These are phyloP conservation scores for Lamproptera curius DNA, from an alignment of 2,888 invertebrate species.

Conservation along the genomic window DNA sequence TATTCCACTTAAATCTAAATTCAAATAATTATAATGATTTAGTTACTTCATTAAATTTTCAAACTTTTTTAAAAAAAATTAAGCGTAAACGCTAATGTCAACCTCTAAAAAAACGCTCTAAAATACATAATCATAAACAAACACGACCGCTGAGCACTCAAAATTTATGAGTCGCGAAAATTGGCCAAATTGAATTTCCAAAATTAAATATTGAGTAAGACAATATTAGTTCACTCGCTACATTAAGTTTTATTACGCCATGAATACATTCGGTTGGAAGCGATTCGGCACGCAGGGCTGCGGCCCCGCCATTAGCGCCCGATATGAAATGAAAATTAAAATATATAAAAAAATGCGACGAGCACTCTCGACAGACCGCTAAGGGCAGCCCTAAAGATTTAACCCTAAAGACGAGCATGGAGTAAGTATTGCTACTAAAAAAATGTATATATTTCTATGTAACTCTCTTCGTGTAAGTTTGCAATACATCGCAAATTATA, in stretches of 20 bases:
- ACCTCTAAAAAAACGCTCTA: too few species aligned
- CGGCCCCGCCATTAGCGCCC: slow-evolving; percentile 70
- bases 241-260: slow-evolving; percentile 73
- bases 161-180: slow-evolving; percentile 70
- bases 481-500: too few species aligned
- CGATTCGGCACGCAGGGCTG: slow-evolving; percentile 76
- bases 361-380: slow-evolving; percentile 74
- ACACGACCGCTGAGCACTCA: slow-evolving; percentile 32
- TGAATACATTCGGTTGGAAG: slow-evolving; percentile 69
- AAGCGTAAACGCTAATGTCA: too few species aligned
- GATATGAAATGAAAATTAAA: slow-evolving; percentile 79
- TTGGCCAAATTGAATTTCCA: slow-evolving; percentile 58
- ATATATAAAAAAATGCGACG: slow-evolving; percentile 71
- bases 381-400: slow-evolving; percentile 73
- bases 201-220: slow-evolving; percentile 76
- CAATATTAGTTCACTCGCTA: slow-evolving; percentile 77
- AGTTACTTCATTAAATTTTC: too few species aligned
- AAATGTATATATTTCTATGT: background rate
- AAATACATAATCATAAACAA: too few species aligned
- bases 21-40: too few species aligned
- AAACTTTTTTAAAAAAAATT: too few species aligned
- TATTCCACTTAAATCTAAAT: too few species aligned
- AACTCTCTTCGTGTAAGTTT: too few species aligned
- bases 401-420: slow-evolving; percentile 43
- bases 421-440: slow-evolving; percentile 30